Evolutionary conservation across 2,113 vertebrate genomes (phyloP).

Genomic region (Limanda limanda): DNA sequence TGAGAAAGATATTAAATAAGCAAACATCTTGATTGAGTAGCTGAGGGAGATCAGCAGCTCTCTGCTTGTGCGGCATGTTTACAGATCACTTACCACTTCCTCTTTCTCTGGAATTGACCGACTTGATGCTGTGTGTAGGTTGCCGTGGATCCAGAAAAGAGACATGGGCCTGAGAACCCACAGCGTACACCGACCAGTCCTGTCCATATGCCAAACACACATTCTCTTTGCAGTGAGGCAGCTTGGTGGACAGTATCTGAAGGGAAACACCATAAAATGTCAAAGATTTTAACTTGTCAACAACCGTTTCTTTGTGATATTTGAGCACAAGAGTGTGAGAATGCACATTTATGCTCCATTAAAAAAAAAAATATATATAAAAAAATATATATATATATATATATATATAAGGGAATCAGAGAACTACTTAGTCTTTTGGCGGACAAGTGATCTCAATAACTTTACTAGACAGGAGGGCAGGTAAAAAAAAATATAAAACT

Average conservation of each 20-base stretch:
- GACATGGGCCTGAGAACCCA: constrained; percentile 97
- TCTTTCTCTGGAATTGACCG: constrained; percentile 93
- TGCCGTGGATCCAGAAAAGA: constrained; percentile 97
- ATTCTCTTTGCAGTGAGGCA: constrained; percentile 97
- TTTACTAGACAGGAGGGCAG: not conserved
- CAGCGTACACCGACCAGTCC: constrained; percentile 98
- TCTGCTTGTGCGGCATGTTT: not conserved
- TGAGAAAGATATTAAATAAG: not conserved
- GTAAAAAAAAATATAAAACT: no score
- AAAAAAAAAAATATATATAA: not conserved
- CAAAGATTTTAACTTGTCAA: not conserved
- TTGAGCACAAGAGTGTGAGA: not conserved
- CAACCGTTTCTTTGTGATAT: not conserved
- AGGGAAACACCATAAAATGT: constrained; percentile 23
- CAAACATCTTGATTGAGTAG: not conserved
- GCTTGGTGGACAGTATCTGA: constrained; percentile 94
- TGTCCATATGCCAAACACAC: constrained; percentile 96
- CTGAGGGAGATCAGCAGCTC: not conserved
- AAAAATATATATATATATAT: no score
- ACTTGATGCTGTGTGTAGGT: constrained; percentile 90
- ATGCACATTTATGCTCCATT: not conserved
- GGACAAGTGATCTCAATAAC: no score
- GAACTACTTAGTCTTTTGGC: no score
- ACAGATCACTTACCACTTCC: constrained; percentile 89
- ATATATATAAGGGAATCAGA: not conserved